Evolutionary conservation across 2,888 invertebrate species (phyloP).

Genomic region (Cephus spinipes): DNA sequence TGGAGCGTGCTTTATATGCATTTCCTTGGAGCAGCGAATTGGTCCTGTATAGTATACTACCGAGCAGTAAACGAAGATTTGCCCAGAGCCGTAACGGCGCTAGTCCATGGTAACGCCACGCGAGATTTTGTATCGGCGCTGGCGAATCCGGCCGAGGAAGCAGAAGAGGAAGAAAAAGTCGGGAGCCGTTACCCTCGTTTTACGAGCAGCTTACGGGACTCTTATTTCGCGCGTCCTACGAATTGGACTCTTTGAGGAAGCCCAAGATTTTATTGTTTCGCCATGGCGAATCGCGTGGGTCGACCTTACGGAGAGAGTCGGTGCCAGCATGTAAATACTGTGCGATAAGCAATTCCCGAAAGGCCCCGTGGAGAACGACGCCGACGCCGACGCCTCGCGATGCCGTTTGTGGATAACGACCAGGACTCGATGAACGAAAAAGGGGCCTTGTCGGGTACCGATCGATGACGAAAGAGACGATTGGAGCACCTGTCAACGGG

Average conservation of each 20-base stretch:
- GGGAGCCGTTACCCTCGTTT: background rate
- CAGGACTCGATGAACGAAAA: background rate
- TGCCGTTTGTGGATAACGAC: background rate
- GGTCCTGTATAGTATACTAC: too few relatives aligned
- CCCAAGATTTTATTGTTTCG: background rate
- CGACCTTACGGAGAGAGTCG: too few relatives aligned
- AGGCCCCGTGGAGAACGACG: too few relatives aligned
- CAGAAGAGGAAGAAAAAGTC: background rate
- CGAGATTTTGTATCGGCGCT: background rate
- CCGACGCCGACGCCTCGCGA: background rate
- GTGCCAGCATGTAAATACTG: too few relatives aligned
- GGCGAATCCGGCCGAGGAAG: background rate
- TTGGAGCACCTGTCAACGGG: constrained; percentile 1
- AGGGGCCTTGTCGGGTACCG: background rate
- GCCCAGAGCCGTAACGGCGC: background rate
- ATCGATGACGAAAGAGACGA: background rate
- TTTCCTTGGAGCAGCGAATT: background rate
- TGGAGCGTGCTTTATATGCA: background rate
- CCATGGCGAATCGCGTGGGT: too few relatives aligned
- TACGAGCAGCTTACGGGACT: background rate
- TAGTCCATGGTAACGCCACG: background rate
- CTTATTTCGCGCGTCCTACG: background rate
- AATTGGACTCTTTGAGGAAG: background rate
- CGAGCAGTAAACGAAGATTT: background rate
- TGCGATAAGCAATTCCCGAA: too few relatives aligned